These are phyloP conservation scores for Tenebrio molitor DNA, from an alignment of 1,140 invertebrate genomes.

Conservation along the genomic window DNA sequence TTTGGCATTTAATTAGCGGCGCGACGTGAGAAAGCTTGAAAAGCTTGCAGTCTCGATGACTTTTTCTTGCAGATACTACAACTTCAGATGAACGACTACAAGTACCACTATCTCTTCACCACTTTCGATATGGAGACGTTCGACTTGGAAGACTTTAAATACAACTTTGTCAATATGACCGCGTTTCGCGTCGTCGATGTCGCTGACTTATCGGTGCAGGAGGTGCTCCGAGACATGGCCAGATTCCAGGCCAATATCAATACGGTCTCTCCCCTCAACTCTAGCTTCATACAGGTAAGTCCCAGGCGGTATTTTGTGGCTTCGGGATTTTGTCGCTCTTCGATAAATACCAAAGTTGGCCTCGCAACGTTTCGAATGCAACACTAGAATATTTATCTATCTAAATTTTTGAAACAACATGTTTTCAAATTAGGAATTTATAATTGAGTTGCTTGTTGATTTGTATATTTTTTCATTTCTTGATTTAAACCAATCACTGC, in stretches of 20 bases:
- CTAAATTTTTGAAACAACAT: no score
- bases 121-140: slow-evolving; percentile 93
- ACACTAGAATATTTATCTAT: no score
- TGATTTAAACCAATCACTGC: no score
- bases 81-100: slow-evolving; percentile 93
- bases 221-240: slow-evolving; percentile 88
- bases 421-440: no score
- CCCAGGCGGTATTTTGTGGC: no score
- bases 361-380: no score
- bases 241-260: slow-evolving; percentile 81
- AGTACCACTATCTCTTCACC: slow-evolving; percentile 94
- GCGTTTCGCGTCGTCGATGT: slow-evolving; percentile 89
- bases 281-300: slow-evolving; percentile 78
- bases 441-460: no score
- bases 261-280: slow-evolving; percentile 74
- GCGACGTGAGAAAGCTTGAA: neutral
- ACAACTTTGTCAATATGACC: slow-evolving; percentile 95
- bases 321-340: no score
- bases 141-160: slow-evolving; percentile 93
- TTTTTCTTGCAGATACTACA: slow-evolving; percentile 83
- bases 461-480: no score
- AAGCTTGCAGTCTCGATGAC: neutral
- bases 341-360: no score
- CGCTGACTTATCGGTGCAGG: slow-evolving; percentile 79
- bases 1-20: slow-evolving; percentile 1